Conservation (phyloP, 2,113 vertebrate species). For the Peromyscus polionotus region DNA sequence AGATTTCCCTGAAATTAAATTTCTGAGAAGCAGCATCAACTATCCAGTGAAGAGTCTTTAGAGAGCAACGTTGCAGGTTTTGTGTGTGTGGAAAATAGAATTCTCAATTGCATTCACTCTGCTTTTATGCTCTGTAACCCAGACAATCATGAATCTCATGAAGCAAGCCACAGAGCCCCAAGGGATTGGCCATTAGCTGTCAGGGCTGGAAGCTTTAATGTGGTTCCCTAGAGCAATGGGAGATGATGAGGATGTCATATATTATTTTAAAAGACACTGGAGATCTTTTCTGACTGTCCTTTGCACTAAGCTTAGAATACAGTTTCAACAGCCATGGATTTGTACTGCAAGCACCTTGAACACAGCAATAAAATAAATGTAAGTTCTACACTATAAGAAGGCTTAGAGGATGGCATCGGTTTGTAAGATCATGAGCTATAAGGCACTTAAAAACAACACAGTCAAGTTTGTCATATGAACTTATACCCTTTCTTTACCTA, state of each 20-base stretch:
- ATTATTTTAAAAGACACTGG: constrained; percentile 31
- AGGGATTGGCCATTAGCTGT: constrained; percentile 35
- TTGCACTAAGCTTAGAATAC: background rate
- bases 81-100: constrained; percentile 43
- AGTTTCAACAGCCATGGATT: background rate
- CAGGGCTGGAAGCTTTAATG: constrained; percentile 31
- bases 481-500: background rate
- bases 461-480: background rate
- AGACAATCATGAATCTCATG: constrained; percentile 23
- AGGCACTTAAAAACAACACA: constrained; percentile 10
- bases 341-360: background rate
- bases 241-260: background rate
- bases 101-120: constrained; percentile 58
- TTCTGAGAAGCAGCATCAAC: background rate
- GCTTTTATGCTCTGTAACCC: background rate
- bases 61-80: constrained; percentile 34
- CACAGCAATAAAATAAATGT: background rate
- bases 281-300: background rate
- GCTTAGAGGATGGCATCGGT: background rate
- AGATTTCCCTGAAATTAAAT: background rate
- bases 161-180: constrained; percentile 31
- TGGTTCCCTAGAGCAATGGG: background rate
- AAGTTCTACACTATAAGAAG: constrained; percentile 3
- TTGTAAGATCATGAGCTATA: background rate
- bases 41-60: constrained; percentile 6